phyloP scores from a whole-genome alignment of 2,888 invertebrate species.

The Hypena proboscidalis region DNA sequence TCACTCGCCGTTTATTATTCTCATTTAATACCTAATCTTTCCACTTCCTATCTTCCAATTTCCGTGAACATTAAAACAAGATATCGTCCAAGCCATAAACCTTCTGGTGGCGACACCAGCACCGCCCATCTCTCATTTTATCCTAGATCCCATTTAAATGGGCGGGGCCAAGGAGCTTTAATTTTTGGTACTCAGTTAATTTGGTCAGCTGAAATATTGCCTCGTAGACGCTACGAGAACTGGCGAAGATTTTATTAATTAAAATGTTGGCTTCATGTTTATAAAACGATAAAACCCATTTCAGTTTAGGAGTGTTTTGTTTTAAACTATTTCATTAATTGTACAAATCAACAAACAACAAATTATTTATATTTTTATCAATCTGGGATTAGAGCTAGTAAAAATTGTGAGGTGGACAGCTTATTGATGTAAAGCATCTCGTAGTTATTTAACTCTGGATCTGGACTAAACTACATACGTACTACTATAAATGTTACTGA shows the following conservation, averaged over 20 bases:
- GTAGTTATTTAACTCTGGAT: no score
- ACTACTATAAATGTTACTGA: no score
- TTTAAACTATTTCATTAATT: no score
- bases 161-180: constrained; percentile 44
- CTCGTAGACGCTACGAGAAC: constrained; percentile 5
- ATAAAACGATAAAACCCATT: no score
- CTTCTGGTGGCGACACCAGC: constrained; percentile 61
- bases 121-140: constrained; percentile 69
- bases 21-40: background rate
- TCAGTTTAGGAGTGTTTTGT: no score
- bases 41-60: constrained; percentile 15
- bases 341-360: no score
- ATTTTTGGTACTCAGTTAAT: constrained; percentile 52
- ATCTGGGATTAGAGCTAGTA: no score
- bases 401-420: no score
- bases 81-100: constrained; percentile 57
- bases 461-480: no score
- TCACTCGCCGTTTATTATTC: no score
- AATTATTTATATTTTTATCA: no score
- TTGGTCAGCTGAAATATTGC: constrained; percentile 29
- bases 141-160: constrained; percentile 54
- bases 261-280: constrained; percentile 1
- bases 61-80: constrained; percentile 40
- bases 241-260: constrained; percentile 2
- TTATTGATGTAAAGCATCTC: no score